phyloP scores from a whole-genome alignment of 2,113 vertebrate genomes.

The Stomatorhinus ivindoensis region DNA sequence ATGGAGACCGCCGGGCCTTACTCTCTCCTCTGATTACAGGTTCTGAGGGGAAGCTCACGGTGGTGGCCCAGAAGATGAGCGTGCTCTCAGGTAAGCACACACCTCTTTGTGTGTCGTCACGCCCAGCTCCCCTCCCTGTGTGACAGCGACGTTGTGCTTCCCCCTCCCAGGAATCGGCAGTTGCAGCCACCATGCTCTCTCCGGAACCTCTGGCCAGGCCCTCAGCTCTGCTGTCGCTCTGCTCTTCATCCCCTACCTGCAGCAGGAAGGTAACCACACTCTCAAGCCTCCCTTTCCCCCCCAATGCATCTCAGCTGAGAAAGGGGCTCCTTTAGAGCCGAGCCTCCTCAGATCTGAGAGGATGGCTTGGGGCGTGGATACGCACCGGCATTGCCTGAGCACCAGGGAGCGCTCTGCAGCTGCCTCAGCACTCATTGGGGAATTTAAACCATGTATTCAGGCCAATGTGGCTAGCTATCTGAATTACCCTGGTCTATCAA shows the following conservation, averaged over 20 bases:
- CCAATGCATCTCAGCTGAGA: not conserved
- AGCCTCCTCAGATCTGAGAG: not conserved
- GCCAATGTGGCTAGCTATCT: not conserved
- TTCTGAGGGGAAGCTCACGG: slow-evolving; percentile 88
- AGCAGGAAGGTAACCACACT: slow-evolving; percentile 80
- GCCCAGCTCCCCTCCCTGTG: not conserved
- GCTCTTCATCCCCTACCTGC: slow-evolving; percentile 89
- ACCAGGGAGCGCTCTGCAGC: not conserved
- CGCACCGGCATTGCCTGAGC: not conserved
- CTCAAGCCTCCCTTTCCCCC: not conserved
- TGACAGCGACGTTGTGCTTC: not conserved
- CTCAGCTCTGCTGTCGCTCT: slow-evolving; percentile 68
- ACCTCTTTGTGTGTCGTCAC: not conserved
- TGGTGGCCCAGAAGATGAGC: slow-evolving; percentile 89
- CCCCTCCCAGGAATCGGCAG: slow-evolving; percentile 75
- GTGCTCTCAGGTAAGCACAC: slow-evolving; percentile 79
- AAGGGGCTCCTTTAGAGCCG: not conserved
- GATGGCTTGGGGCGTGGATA: not conserved
- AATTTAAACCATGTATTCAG: not conserved
- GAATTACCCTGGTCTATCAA: not conserved
- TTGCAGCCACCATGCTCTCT: slow-evolving; percentile 82
- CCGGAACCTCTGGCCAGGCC: slow-evolving; percentile 79
- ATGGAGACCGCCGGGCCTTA: not conserved
- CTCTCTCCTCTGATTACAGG: slow-evolving; percentile 54
- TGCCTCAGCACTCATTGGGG: not conserved